These are phyloP conservation scores for Myotis davidii DNA, from an alignment of 2,113 vertebrate species.

Conservation along the genomic window DNA sequence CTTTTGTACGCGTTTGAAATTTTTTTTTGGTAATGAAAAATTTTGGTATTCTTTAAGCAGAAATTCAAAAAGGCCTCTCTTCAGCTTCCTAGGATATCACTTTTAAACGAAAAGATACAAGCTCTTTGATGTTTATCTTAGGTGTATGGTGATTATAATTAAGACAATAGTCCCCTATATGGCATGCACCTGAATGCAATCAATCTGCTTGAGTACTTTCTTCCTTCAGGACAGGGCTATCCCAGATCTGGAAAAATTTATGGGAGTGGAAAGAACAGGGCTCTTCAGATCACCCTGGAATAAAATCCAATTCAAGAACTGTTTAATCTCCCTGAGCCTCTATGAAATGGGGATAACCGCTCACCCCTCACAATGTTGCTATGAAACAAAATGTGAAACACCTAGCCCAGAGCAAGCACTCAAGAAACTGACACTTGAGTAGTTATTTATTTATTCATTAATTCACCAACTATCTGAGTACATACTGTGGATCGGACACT, in stretches of 20 bases:
- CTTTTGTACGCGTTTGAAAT: neutral
- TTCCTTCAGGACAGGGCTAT: neutral
- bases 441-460: neutral
- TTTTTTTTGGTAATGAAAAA: neutral
- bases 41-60: neutral
- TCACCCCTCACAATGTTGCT: neutral
- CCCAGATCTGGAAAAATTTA: neutral
- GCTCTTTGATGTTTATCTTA: neutral
- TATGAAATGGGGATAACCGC: neutral
- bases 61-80: slow-evolving; percentile 2
- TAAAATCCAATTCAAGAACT: neutral
- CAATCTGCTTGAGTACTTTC: neutral
- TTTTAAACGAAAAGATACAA: slow-evolving; percentile 8
- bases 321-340: neutral
- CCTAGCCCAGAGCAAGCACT: neutral
- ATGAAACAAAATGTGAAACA: neutral
- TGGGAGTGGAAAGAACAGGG: neutral
- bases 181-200: neutral
- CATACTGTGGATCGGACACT: neutral
- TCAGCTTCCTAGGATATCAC: neutral
- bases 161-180: neutral
- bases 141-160: neutral
- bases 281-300: neutral
- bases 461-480: neutral
- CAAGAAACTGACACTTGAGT: neutral